These are phyloP conservation scores for Calyptommatus sinebrachiatus DNA, from an alignment of 2,113 vertebrate genomes.

Conservation along the genomic window DNA sequence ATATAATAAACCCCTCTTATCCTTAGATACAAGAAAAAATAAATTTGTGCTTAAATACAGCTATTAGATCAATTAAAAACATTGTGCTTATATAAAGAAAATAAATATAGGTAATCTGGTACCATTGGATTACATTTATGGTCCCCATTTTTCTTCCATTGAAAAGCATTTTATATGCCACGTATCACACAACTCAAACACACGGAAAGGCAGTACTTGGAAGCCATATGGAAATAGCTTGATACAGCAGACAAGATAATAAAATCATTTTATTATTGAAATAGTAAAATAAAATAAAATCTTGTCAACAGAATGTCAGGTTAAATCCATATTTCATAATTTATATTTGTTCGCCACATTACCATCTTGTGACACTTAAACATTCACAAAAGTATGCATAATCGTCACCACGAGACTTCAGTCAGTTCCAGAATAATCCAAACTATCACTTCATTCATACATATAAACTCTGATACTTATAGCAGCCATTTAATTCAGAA, in stretches of 20 bases:
- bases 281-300: not conserved
- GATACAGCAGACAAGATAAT: not conserved
- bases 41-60: conserved; percentile 56
- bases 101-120: not conserved
- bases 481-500: not conserved
- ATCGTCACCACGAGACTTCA: not conserved
- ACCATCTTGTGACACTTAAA: no score
- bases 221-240: not conserved
- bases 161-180: not conserved
- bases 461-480: not conserved
- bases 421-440: not conserved
- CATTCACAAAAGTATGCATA: not conserved
- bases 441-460: not conserved
- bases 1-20: not conserved
- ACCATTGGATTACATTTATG: not conserved
- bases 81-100: not conserved
- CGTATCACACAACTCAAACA: conserved; percentile 6
- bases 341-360: no score
- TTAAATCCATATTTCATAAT: no score
- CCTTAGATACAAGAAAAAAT: conserved; percentile 52
- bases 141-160: not conserved
- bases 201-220: not conserved
- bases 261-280: not conserved
- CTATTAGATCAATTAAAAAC: not conserved
- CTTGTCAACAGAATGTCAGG: no score